A percentile compares a stretch with the other conserved stretches of the same genome.
These are phyloP conservation scores for Beris chalybata DNA, from an alignment of 2,888 invertebrate genomes.

Conservation along the genomic window DNA sequence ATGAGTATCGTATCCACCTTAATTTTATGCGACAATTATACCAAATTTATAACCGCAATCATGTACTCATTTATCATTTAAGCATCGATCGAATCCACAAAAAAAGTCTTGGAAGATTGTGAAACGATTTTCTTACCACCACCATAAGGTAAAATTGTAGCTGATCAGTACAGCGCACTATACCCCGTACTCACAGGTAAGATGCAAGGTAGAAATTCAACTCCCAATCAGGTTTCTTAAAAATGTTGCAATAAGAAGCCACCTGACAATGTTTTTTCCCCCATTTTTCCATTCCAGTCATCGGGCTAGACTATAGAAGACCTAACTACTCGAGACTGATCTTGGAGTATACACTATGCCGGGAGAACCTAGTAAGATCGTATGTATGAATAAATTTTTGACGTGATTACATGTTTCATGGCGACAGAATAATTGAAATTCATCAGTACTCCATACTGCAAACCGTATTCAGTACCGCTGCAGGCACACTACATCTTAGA, in stretches of 20 bases:
- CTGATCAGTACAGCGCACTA: neutral
- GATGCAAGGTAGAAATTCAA: neutral
- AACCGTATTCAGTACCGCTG: too few species aligned
- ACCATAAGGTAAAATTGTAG: conserved; percentile 8
- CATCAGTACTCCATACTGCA: neutral
- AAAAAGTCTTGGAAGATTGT: too few species aligned
- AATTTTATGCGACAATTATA: conserved; percentile 28
- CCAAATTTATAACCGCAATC: conserved; percentile 22
- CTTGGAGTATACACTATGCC: neutral
- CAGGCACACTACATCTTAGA: neutral
- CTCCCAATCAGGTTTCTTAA: conserved; percentile 1
- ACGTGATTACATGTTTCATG: conserved; percentile 7
- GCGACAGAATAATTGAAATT: conserved; percentile 8
- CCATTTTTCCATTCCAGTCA: too few species aligned
- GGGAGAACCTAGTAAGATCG: neutral
- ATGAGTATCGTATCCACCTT: conserved; percentile 4
- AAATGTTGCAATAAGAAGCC: neutral
- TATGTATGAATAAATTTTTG: neutral
- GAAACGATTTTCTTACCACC: neutral
- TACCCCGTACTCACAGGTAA: neutral
- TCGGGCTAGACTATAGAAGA: too few species aligned
- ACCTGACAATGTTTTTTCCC: neutral
- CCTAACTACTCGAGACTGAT: too few species aligned
- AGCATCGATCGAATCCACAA: conserved; percentile 5
- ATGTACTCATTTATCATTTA: conserved; percentile 14